Base-by-base conservation (phyloP, 2,888 invertebrate species). In the Lamellibrachia columna region DNA sequence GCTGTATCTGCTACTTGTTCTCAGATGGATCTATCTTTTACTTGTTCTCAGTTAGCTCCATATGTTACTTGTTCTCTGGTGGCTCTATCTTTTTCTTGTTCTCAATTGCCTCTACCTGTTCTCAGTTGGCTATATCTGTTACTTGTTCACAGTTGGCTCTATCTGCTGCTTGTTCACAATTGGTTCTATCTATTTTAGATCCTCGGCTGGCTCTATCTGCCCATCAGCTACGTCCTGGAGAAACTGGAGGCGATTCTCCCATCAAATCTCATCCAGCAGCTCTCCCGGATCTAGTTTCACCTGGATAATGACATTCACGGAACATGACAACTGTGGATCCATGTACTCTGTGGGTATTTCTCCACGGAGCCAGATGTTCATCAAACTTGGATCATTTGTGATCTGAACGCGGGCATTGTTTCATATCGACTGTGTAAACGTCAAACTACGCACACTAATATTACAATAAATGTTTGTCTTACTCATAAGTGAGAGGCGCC, bases 211-310 rank as follows among this genome's bases (percentile, higher is more conserved):
- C 97, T 98, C 94, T 98, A 98, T 92, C 97, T 98, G 96, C 98
- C 98, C 15, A 97, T 98, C 96, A 98, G 98, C 95, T 98, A 98
- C 96, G 96, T 98, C 93, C 97, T 98, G 95, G 98, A 98, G 95
- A 98, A 98, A 96, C 96, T 98, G 94, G 98, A 98, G 97, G 97
- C 98, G 92, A 97, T 98, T 94, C 97, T 98, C 96, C 98, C 98
- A 90, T 98, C 98, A 93, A 98, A 98, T 97, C 97, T 98, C 94
- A 97, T 98, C 94, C 98, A 98, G 95, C 98, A 97, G 93, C 95
- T 97, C 93, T 97, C 97, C 52, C 95, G 97, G 93, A 96, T 97
- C 92, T 97, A 95, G 22, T 92, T 75, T 9, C 53, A 28, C n/a
- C 60, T 90, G 28, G 58, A 52, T 90, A 55, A n/a, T 52, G 40